Evolutionary conservation across 2,888 invertebrate genomes (phyloP), one percentile per base, ranked within the genome.

Genomic region (Amphipoea oculea): DNA sequence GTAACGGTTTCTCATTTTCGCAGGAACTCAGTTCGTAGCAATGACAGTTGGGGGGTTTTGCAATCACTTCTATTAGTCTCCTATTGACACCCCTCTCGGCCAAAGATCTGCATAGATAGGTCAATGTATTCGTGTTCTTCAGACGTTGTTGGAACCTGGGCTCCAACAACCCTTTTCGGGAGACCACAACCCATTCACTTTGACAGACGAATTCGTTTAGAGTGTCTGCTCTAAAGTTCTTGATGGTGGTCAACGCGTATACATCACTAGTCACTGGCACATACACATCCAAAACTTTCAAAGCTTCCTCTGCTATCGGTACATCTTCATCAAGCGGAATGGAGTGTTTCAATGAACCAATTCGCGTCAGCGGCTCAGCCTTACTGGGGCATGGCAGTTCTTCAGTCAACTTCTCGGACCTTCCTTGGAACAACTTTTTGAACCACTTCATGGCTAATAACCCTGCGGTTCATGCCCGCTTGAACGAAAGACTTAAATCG

Each of bases 381-480:
- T 92, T 92, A 57, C 87, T 90, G 23, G 85, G 78, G 45, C 85
- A 82, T 23, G 86, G 78, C 73, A 84, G 81, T 42, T 79, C 82
- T 73, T 95, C 94, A 91, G 82, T 91, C 86, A 54, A 95, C 93
- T 91, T 97, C 97, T 77, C 97, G 96, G 87, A 95, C 94, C 92
- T 97, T 97, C 92, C 97, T 95, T 82, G 96, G 96, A 96, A 97
- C 97, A 96, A 97, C 96, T 95, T 98, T 97, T 93, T 98, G 97
- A 97, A 97, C 97, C 97, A 98, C 92, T 95, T 97, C 98, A 97
- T 98, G 96, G 90, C 97, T 94, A 88, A 97, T 97, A 74, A 93
- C 96, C 91, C 93, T 96, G 96, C 97, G 97, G 97, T 97, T 97
- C 92, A 95, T 97, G 85, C 97, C 97, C 96, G 97, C 97, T 94